Conservation (phyloP, 2,113 vertebrate genomes). For the Cryptoleucopteryx plumbea region DNA sequence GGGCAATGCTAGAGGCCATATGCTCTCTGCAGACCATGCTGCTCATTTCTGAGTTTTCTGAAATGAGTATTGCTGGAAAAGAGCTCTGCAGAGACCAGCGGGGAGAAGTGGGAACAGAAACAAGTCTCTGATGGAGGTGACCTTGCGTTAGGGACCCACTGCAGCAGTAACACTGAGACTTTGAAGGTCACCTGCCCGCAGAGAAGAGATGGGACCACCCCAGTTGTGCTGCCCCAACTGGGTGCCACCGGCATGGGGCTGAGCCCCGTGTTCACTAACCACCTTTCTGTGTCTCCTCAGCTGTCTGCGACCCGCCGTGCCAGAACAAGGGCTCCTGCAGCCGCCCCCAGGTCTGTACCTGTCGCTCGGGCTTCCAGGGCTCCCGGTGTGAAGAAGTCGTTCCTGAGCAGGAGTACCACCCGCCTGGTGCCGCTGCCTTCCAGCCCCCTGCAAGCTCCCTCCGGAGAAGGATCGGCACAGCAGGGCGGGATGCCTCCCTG, state of each 20-base stretch:
- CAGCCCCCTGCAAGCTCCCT: neutral
- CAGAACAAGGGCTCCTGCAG: conserved; percentile 81
- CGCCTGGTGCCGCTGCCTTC: conserved; percentile 36
- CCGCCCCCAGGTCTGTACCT: conserved; percentile 78
- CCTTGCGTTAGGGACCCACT: neutral
- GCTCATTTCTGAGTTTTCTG: neutral
- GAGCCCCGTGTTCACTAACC: neutral
- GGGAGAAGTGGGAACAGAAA: neutral
- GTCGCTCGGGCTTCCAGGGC: conserved; percentile 78
- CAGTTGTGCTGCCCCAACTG: neutral
- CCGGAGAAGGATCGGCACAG: conserved; percentile 24
- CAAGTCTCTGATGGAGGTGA: neutral
- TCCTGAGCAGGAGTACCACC: conserved; percentile 75
- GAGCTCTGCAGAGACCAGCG: neutral
- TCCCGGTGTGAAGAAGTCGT: conserved; percentile 71
- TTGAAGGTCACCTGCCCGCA: neutral
- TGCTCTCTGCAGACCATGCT: neutral
- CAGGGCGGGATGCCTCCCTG: neutral
- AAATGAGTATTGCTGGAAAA: neutral
- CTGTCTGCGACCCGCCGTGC: conserved; percentile 78
- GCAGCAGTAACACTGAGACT: neutral
- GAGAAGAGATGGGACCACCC: neutral
- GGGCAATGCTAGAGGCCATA: neutral
- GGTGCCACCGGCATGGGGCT: neutral
- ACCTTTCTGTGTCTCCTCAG: conserved; percentile 60